phyloP scores from a whole-genome alignment of 2,113 vertebrate genomes.

The Antigone vipio region DNA sequence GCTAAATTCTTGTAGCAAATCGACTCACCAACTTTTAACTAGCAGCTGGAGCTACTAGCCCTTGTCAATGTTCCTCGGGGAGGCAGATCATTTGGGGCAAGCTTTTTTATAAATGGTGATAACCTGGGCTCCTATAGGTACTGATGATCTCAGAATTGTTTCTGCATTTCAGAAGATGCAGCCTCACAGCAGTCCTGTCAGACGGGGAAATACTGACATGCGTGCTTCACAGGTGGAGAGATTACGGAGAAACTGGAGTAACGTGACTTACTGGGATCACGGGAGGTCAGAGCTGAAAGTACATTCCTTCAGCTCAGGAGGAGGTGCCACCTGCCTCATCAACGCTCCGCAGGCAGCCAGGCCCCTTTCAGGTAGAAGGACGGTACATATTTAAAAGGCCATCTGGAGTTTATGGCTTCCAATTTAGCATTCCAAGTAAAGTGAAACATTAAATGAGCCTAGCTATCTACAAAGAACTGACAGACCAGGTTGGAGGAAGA shows the following conservation, averaged over 20 bases:
- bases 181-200: not conserved
- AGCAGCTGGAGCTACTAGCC: not conserved
- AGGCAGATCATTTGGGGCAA: not conserved
- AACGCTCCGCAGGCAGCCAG: not conserved
- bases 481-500: constrained; percentile 36
- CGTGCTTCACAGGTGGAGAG: not conserved
- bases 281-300: not conserved
- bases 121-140: not conserved
- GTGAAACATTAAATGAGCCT: constrained; percentile 37
- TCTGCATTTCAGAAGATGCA: not conserved
- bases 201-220: not conserved
- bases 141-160: not conserved
- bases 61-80: not conserved
- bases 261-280: not conserved
- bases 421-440: constrained; percentile 55
- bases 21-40: not conserved
- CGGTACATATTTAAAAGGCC: constrained; percentile 37
- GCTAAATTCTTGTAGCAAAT: not conserved
- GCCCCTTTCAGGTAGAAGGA: constrained; percentile 45
- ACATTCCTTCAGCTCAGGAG: constrained; percentile 28
- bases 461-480: constrained; percentile 46
- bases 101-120: not conserved
- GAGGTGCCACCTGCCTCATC: constrained; percentile 32
- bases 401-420: constrained; percentile 60
- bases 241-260: not conserved